These are phyloP conservation scores for Daubentonia madagascariensis DNA, from an alignment of 2,113 vertebrate genomes.

Conservation along the genomic window DNA sequence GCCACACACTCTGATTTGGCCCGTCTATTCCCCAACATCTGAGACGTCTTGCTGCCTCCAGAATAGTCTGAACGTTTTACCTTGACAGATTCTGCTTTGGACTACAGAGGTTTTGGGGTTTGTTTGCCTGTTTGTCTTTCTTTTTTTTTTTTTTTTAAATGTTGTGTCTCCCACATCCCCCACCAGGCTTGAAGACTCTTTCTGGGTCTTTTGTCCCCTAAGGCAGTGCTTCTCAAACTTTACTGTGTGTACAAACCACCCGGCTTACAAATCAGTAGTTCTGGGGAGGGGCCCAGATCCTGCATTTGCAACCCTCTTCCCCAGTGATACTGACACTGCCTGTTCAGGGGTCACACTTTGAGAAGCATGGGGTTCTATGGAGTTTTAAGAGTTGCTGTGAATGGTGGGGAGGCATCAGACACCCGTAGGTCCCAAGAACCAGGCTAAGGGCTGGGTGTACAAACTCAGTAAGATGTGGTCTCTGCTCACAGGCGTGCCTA, in stretches of 20 bases:
- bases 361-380: background rate
- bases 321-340: background rate
- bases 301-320: background rate
- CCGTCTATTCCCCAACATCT: background rate
- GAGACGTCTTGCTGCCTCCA: background rate
- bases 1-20: too few species aligned
- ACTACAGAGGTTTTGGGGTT: background rate
- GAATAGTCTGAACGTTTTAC: background rate
- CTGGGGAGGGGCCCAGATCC: background rate
- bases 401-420: background rate
- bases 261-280: background rate
- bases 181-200: background rate
- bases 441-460: background rate
- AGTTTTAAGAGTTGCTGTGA: background rate
- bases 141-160: background rate
- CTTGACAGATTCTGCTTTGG: background rate
- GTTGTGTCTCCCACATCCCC: too few species aligned
- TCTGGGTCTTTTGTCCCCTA: background rate
- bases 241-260: too few species aligned
- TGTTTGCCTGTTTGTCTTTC: too few species aligned
- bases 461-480: background rate
- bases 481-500: background rate
- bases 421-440: background rate
- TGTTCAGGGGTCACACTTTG: background rate
- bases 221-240: background rate